Base-by-base conservation (phyloP, 2,113 vertebrate genomes). In the Datnioides undecimradiatus region DNA sequence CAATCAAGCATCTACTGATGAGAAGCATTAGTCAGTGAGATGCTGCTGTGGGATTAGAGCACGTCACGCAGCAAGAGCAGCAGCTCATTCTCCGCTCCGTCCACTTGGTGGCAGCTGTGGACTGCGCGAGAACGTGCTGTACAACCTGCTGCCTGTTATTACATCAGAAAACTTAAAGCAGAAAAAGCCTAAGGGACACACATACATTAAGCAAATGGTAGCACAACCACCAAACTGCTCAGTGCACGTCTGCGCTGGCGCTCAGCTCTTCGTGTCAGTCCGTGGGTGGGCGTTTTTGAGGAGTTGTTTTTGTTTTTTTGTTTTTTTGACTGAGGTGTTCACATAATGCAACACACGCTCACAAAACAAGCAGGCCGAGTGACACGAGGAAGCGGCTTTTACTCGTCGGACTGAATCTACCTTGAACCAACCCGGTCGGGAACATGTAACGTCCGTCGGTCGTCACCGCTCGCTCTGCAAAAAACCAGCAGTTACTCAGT, bases 401-500 rank as follows among this genome's bases (percentile, higher is more conserved):
- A 70, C 31, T 57, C 38, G 7, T 72, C 49, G 23, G 57, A 80
- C 60, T 52, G 17, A 62, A 79, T 92, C 88, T 96, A 97, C 96
- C 97, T 97, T 97, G 96, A 60, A 95, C 95, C 83, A 93, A 93
- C 71, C 95, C 95, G 77, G 95, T 93, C 0, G 97, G 97, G 87
- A 98, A 98, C 93, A 98, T 87, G 38, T 95, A 98, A 49, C 97
- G 95, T 83, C 97, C 96, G 2, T 98, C 97, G 0, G 96, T 98
- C 76, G 96, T 97, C 90, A 97, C 94, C 0, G 96, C 96, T 63
- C 96, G 93, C 89, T 97, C 97, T 98, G 95, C n/a, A 95, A 94
- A 94, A 94, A 90, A 94, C 1, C 90, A 87, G 93, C 88, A 93
- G 85, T 81, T 77, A 83, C 87, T 93, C 83, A 87, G 60, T 58